phyloP scores from a whole-genome alignment of 2,797 vertebrate species.

The Buceros bicornis region DNA sequence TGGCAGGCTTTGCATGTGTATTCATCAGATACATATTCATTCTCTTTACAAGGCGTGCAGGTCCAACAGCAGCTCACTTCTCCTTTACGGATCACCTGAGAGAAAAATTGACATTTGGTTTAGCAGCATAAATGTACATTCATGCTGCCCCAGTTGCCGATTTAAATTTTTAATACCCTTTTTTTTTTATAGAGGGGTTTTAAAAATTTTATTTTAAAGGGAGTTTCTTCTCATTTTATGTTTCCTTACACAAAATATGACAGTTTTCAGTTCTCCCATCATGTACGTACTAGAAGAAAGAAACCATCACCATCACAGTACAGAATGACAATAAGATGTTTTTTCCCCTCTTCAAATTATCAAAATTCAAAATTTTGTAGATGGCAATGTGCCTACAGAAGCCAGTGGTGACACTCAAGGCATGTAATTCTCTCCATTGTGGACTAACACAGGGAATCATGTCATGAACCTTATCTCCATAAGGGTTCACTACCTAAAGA shows the following conservation, averaged over 20 bases:
- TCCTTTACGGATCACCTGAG: slow-evolving; percentile 97
- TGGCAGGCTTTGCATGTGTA: slow-evolving; percentile 96
- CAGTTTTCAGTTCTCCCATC: background rate
- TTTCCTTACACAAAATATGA: background rate
- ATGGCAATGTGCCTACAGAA: background rate
- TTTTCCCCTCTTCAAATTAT: background rate
- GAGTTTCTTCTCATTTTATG: background rate
- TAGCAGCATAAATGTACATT: background rate
- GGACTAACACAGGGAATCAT: background rate
- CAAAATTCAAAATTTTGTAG: background rate
- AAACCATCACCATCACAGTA: background rate
- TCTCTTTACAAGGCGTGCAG: slow-evolving; percentile 97
- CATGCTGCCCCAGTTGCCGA: background rate
- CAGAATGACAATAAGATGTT: accelerated
- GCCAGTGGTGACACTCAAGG: background rate
- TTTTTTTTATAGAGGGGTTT: accelerated
- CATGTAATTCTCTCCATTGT: background rate
- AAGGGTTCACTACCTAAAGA: background rate
- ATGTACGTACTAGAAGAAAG: background rate
- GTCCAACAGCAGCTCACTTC: slow-evolving; percentile 99
- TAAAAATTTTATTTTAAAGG: background rate
- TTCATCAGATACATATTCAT: slow-evolving; percentile 95
- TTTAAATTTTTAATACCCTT: background rate
- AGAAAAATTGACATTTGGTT: background rate
- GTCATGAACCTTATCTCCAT: background rate